These are phyloP conservation scores for Anabas testudineus DNA, from an alignment of 2,797 vertebrate genomes.

Conservation along the genomic window DNA sequence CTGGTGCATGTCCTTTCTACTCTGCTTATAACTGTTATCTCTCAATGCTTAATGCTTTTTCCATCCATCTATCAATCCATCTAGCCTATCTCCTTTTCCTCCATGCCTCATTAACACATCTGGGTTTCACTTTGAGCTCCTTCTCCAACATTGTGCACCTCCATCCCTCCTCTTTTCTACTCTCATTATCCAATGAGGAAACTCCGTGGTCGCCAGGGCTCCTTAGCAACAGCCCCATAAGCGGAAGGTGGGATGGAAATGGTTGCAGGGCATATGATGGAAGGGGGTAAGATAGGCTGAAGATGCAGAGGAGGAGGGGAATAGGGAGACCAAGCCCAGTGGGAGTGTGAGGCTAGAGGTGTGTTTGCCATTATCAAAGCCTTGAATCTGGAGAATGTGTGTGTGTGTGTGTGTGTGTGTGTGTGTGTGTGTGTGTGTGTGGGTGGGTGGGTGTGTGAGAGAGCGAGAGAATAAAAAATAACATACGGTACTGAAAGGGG, in stretches of 20 bases:
- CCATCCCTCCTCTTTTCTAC: constrained; percentile 34
- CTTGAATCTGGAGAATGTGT: constrained; percentile 33
- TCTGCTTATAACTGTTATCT: not conserved
- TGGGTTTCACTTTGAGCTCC: constrained; percentile 44
- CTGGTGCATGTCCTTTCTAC: not conserved
- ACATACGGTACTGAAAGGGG: constrained; percentile 27
- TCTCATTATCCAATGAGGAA: constrained; percentile 76
- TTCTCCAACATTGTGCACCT: constrained; percentile 13
- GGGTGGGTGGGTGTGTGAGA: not conserved
- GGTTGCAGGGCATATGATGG: constrained; percentile 16
- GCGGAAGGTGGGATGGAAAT: constrained; percentile 43
- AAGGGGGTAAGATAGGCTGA: constrained; percentile 22
- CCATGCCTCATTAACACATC: constrained; percentile 62
- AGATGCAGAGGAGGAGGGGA: constrained; percentile 31
- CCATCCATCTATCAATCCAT: constrained; percentile 1
- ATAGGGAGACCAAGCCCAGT: constrained; percentile 51
- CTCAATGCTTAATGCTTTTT: not conserved
- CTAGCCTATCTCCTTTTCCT: not conserved
- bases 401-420: constrained; percentile 2
- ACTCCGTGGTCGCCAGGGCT: constrained; percentile 71
- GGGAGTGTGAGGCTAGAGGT: constrained; percentile 65
- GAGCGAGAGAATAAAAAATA: not conserved
- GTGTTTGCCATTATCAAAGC: constrained; percentile 72
- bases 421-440: constrained; percentile 16
- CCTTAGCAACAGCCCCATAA: constrained; percentile 84